phyloP scores from a whole-genome alignment of 2,797 vertebrate genomes.

The Austrolebias charrua region DNA sequence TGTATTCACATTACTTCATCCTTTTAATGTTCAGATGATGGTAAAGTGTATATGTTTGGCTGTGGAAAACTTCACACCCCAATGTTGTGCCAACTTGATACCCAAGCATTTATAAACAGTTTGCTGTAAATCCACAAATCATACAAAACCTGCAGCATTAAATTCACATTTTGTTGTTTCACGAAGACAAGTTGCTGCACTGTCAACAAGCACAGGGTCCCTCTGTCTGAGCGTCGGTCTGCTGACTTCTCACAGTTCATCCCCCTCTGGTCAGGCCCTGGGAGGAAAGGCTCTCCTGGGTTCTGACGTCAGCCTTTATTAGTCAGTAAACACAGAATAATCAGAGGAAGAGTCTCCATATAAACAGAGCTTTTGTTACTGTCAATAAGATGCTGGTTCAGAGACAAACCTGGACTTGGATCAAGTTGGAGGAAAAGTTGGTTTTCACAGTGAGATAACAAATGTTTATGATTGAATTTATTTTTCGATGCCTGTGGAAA shows the following conservation, averaged over 20 bases:
- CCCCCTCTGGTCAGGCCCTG: slow-evolving; percentile 34
- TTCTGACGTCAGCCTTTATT: slow-evolving; percentile 74
- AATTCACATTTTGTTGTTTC: no score
- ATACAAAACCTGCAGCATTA: no score
- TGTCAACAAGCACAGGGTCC: no score
- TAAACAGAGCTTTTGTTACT: slow-evolving; percentile 74
- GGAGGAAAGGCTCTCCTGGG: slow-evolving; percentile 55
- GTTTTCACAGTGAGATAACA: no score
- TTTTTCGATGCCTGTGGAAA: no score
- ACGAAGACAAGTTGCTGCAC: no score
- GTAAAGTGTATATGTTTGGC: no score
- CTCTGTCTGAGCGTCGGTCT: neutral
- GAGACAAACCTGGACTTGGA: slow-evolving; percentile 42
- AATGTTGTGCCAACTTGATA: neutral
- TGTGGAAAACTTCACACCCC: neutral
- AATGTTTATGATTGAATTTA: no score
- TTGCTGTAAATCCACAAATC: no score
- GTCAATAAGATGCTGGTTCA: slow-evolving; percentile 55
- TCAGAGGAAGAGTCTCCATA: slow-evolving; percentile 50
- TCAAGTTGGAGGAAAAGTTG: slow-evolving; percentile 31
- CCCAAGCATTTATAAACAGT: no score
- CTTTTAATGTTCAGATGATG: no score
- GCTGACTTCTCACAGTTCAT: slow-evolving; percentile 48
- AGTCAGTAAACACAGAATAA: slow-evolving; percentile 75
- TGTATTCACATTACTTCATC: no score